These are phyloP conservation scores for Chiroxiphia lanceolata DNA, from an alignment of 2,797 vertebrate genomes.

Conservation along the genomic window DNA sequence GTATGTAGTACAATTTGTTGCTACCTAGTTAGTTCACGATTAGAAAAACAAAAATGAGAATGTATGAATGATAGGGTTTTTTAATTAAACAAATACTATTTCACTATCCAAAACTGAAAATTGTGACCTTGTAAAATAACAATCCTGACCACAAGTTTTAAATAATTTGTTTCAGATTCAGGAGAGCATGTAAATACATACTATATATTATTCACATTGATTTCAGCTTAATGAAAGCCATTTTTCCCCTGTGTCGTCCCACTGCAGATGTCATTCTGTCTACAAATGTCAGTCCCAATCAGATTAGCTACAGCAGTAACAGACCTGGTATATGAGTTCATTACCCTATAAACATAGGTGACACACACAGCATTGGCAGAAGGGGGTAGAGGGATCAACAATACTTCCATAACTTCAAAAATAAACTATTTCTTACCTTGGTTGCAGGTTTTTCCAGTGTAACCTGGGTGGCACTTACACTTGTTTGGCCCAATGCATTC, in stretches of 20 bases:
- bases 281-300: background rate
- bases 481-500: slow-evolving; percentile 95
- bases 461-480: slow-evolving; percentile 95
- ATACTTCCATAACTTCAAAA: background rate
- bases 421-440: slow-evolving; percentile 84
- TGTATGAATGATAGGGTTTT: background rate
- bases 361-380: background rate
- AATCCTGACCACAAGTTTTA: background rate
- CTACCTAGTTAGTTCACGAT: background rate
- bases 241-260: background rate
- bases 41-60: background rate
- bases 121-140: background rate
- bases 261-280: background rate
- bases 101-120: background rate
- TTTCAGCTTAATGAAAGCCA: background rate
- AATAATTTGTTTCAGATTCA: background rate
- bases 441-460: slow-evolving; percentile 95
- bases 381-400: background rate
- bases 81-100: background rate
- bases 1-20: background rate
- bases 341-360: background rate
- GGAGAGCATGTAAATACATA: background rate
- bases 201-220: background rate
- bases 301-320: background rate
- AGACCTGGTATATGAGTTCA: background rate